These are phyloP conservation scores for Ectemnius lituratus DNA, from an alignment of 2,888 invertebrate species.

Conservation along the genomic window DNA sequence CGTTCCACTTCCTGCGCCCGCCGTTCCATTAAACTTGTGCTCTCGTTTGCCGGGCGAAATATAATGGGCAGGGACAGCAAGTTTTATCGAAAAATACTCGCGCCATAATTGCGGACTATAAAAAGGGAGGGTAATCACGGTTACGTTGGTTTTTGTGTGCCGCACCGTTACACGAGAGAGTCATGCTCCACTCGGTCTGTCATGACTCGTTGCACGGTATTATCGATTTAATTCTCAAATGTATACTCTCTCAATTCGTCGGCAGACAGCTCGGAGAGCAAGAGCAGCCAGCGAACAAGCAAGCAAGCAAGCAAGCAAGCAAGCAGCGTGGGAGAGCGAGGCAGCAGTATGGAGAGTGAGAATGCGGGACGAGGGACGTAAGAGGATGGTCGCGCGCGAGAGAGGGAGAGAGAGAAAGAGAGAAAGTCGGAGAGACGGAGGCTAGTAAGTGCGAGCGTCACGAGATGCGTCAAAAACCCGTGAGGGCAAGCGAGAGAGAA, in stretches of 20 bases:
- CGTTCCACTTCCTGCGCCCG: too few species aligned
- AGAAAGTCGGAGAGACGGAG: neutral
- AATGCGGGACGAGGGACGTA: neutral
- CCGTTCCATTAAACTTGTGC: too few species aligned
- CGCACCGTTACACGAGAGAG: too few species aligned
- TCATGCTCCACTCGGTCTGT: too few species aligned
- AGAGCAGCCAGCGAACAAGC: neutral
- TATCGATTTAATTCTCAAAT: slow-evolving; percentile 70
- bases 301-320: slow-evolving; percentile 26
- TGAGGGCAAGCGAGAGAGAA: neutral
- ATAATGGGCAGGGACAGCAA: too few species aligned
- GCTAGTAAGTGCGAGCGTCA: neutral
- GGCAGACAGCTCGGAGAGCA: too few species aligned
- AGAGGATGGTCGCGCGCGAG: neutral
- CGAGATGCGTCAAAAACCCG: too few species aligned
- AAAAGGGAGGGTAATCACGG: too few species aligned
- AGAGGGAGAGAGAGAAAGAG: neutral
- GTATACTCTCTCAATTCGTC: slow-evolving; percentile 65
- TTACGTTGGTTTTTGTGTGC: too few species aligned
- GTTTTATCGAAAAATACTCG: too few species aligned
- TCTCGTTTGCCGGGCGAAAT: too few species aligned
- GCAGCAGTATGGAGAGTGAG: neutral
- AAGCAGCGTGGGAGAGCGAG: slow-evolving; percentile 18
- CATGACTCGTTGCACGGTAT: slow-evolving; percentile 21
- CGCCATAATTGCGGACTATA: too few species aligned